Conservation (phyloP, 2,113 vertebrate genomes). For the Hemiscyllium ocellatum region DNA sequence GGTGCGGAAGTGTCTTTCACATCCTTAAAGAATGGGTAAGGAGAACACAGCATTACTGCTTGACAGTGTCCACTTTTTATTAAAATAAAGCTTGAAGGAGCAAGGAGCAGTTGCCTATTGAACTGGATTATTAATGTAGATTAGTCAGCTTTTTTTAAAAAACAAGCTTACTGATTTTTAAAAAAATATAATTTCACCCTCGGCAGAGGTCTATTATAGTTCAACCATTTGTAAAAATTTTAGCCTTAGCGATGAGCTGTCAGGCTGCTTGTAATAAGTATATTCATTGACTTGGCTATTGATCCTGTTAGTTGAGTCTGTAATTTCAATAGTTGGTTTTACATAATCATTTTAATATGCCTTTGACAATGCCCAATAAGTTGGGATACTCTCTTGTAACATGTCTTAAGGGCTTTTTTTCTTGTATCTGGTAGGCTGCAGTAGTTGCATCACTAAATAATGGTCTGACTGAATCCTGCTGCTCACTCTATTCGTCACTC, state of each 20-base stretch:
- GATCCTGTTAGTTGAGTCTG: not conserved
- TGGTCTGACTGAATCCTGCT: not conserved
- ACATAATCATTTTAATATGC: not conserved
- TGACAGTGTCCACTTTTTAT: not conserved
- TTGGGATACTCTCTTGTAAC: not conserved
- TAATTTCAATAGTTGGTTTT: not conserved
- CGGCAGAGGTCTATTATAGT: not conserved
- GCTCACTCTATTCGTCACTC: not conserved
- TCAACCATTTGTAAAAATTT: not conserved
- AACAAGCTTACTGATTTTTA: not conserved
- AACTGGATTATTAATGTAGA: not conserved
- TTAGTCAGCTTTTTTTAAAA: not conserved
- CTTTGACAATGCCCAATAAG: not conserved
- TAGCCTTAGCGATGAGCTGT: not conserved
- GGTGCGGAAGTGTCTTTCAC: not conserved
- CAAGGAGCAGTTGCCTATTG: not conserved
- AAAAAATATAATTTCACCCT: not conserved
- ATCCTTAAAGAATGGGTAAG: not conserved
- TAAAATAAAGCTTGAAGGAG: not conserved
- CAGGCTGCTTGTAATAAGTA: not conserved
- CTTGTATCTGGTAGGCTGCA: not conserved
- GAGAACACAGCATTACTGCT: not conserved
- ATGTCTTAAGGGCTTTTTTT: not conserved
- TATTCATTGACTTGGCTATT: not conserved
- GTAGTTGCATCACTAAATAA: constrained; percentile 14